Conservation (phyloP, 2,113 vertebrate genomes). For the Oncorhynchus nerka region DNA sequence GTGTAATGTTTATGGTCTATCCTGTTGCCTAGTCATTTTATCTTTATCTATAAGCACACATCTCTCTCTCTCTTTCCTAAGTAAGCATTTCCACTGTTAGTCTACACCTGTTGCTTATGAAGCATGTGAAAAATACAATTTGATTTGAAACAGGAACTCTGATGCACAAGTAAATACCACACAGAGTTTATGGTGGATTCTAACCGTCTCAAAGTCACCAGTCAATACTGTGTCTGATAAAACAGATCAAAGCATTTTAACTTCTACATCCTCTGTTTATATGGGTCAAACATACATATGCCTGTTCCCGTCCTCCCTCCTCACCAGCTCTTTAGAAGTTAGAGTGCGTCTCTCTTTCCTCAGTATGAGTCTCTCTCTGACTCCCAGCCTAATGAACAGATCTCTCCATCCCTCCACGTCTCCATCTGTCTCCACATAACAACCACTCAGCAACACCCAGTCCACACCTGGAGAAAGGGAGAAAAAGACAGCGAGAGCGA, state of each 20-base stretch:
- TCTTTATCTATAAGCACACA: too few species aligned
- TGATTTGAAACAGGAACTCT: background rate
- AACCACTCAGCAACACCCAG: slow-evolving; percentile 71
- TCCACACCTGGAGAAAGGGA: slow-evolving; percentile 62
- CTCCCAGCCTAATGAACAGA: slow-evolving; percentile 70
- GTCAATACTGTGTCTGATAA: slow-evolving; percentile 46
- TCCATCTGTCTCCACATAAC: slow-evolving; percentile 65
- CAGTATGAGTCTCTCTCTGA: slow-evolving; percentile 74
- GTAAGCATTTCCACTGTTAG: too few species aligned
- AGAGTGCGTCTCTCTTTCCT: slow-evolving; percentile 67
- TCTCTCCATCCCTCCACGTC: slow-evolving; percentile 72
- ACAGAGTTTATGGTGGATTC: background rate
- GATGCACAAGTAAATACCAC: background rate
- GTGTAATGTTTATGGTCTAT: too few species aligned
- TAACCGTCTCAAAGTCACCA: slow-evolving; percentile 26
- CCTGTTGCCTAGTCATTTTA: too few species aligned
- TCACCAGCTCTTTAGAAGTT: slow-evolving; percentile 40
- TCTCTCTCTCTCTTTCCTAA: too few species aligned
- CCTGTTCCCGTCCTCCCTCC: background rate
- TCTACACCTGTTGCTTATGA: too few species aligned
- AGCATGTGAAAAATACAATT: slow-evolving; percentile 8
- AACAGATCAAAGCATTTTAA: background rate
- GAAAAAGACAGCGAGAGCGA: background rate
- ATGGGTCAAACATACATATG: background rate
- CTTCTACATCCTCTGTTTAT: slow-evolving; percentile 3